These are phyloP conservation scores for Habroteleia sp. DNA, from an alignment of 2,888 invertebrate genomes.

Conservation along the genomic window DNA sequence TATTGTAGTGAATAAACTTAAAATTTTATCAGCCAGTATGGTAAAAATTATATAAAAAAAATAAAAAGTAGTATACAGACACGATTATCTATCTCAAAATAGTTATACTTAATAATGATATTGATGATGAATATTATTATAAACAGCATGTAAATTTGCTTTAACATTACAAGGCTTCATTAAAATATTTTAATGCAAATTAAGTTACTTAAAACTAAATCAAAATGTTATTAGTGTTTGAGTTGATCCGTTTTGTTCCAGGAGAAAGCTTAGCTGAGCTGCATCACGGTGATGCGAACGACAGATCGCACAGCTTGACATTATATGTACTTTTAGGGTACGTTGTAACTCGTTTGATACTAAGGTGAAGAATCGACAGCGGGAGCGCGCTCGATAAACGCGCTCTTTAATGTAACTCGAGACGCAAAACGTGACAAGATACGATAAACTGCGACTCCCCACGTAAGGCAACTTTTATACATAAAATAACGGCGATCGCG, in stretches of 20 bases:
- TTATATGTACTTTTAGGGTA: constrained; percentile 68
- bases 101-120: too few species aligned
- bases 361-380: constrained; percentile 76
- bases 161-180: too few species aligned
- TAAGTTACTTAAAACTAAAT: too few species aligned
- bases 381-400: constrained; percentile 46
- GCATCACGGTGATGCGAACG: constrained; percentile 81
- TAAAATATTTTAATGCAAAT: too few species aligned
- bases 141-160: too few species aligned
- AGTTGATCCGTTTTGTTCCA: constrained; percentile 77
- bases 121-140: too few species aligned
- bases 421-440: constrained; percentile 39
- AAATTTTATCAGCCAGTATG: too few species aligned
- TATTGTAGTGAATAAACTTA: too few species aligned
- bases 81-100: too few species aligned
- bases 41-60: too few species aligned
- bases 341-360: constrained; percentile 70
- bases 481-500: constrained; percentile 33
- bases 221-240: constrained; percentile 18
- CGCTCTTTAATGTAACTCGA: constrained; percentile 42
- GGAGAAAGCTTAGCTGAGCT: constrained; percentile 85
- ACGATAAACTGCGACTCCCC: constrained; percentile 44
- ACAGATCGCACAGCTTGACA: constrained; percentile 58
- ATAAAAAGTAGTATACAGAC: too few species aligned
- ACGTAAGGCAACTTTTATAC: constrained; percentile 56